Evolutionary conservation across 35 echinoderm and acorn worm species (phyloP).

Genomic region (Eucidaris tribuloides): DNA sequence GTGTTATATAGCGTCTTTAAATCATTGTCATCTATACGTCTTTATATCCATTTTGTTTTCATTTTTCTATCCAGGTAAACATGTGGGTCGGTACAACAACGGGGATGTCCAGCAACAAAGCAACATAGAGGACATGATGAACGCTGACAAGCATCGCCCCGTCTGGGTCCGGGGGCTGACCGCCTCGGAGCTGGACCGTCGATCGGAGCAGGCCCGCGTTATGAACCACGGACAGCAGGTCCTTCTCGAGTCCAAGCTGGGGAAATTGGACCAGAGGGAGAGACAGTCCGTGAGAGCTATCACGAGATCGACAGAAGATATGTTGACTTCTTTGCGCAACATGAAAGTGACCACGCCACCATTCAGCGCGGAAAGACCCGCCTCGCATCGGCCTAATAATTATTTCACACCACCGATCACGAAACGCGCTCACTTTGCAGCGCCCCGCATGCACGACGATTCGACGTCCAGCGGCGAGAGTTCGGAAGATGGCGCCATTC

Average conservation of each 20-base stretch:
- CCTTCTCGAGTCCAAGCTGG: conserved; percentile 29
- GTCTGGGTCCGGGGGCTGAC: conserved; percentile 6
- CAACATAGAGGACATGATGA: too few species aligned
- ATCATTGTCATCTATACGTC: too few species aligned
- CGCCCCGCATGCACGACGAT: neutral
- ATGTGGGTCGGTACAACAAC: too few species aligned
- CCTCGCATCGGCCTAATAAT: too few species aligned
- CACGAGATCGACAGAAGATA: conserved; percentile 3
- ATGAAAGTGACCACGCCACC: neutral
- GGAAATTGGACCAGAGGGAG: conserved; percentile 28
- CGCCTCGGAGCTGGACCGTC: conserved; percentile 31
- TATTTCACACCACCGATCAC: too few species aligned
- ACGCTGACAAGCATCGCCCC: conserved; percentile 37
- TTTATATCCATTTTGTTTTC: too few species aligned
- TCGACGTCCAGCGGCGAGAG: neutral
- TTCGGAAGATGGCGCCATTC: neutral
- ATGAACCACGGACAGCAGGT: conserved; percentile 36
- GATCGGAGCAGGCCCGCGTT: conserved; percentile 29
- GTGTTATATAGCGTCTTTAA: too few species aligned
- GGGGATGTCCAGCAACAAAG: too few species aligned
- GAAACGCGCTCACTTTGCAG: too few species aligned
- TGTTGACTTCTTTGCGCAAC: conserved; percentile 14
- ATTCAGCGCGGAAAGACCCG: too few species aligned
- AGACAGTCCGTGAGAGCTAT: conserved; percentile 29
- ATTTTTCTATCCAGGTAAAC: too few species aligned